Evolutionary conservation across 2,888 invertebrate genomes (phyloP), one percentile per base, ranked within the genome.

Genomic region (Didymodactylos carnosus): DNA sequence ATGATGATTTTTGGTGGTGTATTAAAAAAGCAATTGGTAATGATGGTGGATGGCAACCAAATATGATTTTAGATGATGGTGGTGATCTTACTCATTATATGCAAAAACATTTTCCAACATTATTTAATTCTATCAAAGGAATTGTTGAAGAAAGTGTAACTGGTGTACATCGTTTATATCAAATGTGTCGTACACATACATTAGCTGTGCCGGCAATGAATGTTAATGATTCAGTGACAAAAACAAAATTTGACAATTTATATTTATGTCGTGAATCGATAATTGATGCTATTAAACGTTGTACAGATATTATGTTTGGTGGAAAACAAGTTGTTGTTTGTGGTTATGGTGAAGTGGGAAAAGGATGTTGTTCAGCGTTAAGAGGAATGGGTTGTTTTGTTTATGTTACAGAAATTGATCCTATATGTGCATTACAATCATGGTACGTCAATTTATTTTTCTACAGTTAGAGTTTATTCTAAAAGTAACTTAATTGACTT

Each of bases 1-100:
- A 95, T 82, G 94, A 95, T 81, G 95, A 95, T 80, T 95, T 95
- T 84, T 95, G 95, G 95, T 95, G 94, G 94, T 94, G 94, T 82
- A 95, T 95, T 79, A 94, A 95, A 84, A 91, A 91, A 80, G 94
- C 94, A 83, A 89, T 95, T 4, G 62, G 62, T 4, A 14, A 29
- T 35, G 62, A 62, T 11, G 35, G 35, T 35, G 62, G 62, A 35
- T 97, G 95, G 95, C 92, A 92, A 80, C 94, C 95, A 6, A 97
- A 97, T 84, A 92, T 95, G 91, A 84, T 95, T 79, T 85, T 95
- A 77, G 95, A 95, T 81, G 94, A 95, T 82, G 95, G 95, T 0
- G 95, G 95, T 0, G 95, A 95, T 84, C 92, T 94, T 53, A 94
- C 94, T 0, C 93, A 94, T 83, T 87, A 93, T 75, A 92, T 94